These are phyloP conservation scores for Lasioglossum marginatum DNA, from an alignment of 2,888 invertebrate genomes.

Conservation along the genomic window DNA sequence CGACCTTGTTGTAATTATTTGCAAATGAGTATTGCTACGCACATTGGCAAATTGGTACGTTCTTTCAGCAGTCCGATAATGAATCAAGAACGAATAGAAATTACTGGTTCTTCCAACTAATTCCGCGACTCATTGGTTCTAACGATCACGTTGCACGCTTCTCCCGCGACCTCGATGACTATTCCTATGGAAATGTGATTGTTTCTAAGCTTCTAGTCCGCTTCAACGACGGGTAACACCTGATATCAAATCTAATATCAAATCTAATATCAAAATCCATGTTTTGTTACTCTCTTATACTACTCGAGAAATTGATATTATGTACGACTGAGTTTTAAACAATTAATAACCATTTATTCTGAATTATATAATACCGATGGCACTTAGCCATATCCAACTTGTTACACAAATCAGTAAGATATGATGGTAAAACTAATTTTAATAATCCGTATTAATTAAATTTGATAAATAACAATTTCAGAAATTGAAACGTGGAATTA, in stretches of 20 bases:
- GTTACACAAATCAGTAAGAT: not conserved
- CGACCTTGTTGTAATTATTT: conserved; percentile 1
- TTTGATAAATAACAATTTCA: too few relatives aligned
- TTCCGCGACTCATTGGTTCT: not conserved
- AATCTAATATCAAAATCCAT: not conserved
- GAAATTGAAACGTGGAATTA: too few relatives aligned
- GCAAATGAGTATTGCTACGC: not conserved
- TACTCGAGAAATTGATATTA: not conserved
- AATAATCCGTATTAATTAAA: too few relatives aligned
- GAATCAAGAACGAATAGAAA: not conserved
- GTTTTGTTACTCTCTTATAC: not conserved
- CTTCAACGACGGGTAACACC: not conserved
- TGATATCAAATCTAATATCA: too few relatives aligned
- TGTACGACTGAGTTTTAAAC: not conserved
- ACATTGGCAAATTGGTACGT: not conserved
- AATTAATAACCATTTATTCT: too few relatives aligned
- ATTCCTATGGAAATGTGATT: not conserved
- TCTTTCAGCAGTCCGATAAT: conserved; percentile 1
- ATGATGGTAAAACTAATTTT: too few relatives aligned
- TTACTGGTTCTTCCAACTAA: not conserved
- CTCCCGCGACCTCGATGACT: not conserved
- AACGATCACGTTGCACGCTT: not conserved
- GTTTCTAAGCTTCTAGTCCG: not conserved
- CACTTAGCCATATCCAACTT: not conserved
- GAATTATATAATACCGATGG: not conserved